These are phyloP conservation scores for Penaeus indicus DNA, from an alignment of 1,140 invertebrate genomes.

Conservation along the genomic window DNA sequence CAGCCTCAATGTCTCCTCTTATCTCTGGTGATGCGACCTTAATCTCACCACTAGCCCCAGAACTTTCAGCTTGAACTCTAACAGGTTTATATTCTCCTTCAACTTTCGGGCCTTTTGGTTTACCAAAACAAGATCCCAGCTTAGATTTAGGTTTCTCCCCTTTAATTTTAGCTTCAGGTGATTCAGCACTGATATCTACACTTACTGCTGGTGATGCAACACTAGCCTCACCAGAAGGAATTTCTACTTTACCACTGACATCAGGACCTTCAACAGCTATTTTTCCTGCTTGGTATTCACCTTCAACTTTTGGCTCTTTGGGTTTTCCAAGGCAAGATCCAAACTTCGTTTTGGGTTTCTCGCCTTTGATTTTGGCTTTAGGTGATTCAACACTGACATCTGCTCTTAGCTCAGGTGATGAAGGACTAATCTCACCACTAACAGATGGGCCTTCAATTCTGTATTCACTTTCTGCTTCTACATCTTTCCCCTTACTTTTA, in stretches of 20 bases:
- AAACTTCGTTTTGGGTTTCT: conserved; percentile 33
- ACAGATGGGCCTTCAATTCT: neutral
- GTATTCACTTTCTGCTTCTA: neutral
- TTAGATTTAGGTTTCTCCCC: conserved; percentile 25
- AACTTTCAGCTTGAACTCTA: conserved; percentile 32
- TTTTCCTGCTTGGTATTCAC: conserved; percentile 41
- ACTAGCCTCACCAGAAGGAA: neutral
- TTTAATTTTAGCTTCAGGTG: conserved; percentile 39
- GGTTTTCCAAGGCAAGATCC: conserved; percentile 60
- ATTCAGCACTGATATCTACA: neutral
- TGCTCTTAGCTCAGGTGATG: neutral
- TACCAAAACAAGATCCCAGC: conserved; percentile 45
- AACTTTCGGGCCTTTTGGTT: conserved; percentile 44
- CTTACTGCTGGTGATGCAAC: neutral
- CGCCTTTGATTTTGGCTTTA: conserved; percentile 10
- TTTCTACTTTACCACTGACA: neutral
- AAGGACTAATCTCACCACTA: conserved; percentile 6
- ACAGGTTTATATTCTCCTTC: conserved; percentile 42
- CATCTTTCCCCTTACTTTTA: neutral
- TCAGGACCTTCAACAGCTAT: conserved; percentile 28
- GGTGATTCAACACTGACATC: conserved; percentile 6
- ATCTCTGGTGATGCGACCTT: conserved; percentile 22
- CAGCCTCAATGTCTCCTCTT: conserved; percentile 22
- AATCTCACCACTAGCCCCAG: conserved; percentile 18
- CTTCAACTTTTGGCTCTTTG: conserved; percentile 47